Evolutionary conservation across 1,140 invertebrate genomes (phyloP).

Genomic region (Brachionus rotundiformis): DNA sequence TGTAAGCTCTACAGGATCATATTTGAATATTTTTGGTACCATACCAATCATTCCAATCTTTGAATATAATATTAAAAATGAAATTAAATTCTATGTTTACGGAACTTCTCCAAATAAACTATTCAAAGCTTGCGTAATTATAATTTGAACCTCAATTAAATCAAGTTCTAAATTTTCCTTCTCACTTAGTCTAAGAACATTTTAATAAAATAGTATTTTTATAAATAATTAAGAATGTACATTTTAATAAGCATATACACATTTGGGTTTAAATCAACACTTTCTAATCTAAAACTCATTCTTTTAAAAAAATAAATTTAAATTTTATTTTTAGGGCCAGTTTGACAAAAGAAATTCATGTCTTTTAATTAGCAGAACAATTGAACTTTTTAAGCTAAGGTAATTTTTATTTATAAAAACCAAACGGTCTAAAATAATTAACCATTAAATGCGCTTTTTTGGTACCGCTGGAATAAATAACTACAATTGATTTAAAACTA

Average conservation of each 20-base stretch:
- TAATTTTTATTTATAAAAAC: slow-evolving; percentile 7
- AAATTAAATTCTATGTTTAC: too few relatives aligned
- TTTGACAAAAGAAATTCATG: background rate
- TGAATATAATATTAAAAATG: background rate
- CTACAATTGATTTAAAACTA: background rate
- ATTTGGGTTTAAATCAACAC: background rate
- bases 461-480: background rate
- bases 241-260: background rate
- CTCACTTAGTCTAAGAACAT: background rate
- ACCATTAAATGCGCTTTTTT: background rate
- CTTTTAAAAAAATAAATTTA: background rate
- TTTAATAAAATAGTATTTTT: background rate
- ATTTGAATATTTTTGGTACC: slow-evolving; percentile 12
- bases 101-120: slow-evolving; percentile 37
- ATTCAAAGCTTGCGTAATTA: background rate
- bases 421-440: background rate
- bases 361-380: background rate
- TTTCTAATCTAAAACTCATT: slow-evolving; percentile 33
- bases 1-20: background rate
- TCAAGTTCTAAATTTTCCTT: background rate
- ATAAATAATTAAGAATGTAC: too few relatives aligned
- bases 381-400: background rate
- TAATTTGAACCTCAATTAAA: slow-evolving; percentile 16
- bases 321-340: background rate
- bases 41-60: slow-evolving; percentile 24